These are phyloP conservation scores for Drosophila vallismaia DNA, from an alignment of 2,888 invertebrate genomes.

Conservation along the genomic window DNA sequence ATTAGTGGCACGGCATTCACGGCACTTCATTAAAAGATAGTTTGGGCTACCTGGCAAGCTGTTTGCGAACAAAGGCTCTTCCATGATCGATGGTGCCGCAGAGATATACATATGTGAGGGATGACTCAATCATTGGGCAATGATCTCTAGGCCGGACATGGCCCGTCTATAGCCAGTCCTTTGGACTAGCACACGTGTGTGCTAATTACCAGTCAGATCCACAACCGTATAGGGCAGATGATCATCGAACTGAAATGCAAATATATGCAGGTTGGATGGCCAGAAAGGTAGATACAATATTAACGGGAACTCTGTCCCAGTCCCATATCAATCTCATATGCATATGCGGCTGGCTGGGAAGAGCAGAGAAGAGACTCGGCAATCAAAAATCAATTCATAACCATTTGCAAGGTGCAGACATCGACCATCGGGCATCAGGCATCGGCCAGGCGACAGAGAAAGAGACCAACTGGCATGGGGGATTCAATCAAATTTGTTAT, in stretches of 20 bases:
- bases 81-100: slow-evolving; percentile 40
- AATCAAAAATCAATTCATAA: slow-evolving; percentile 83
- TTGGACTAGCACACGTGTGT: slow-evolving; percentile 49
- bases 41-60: slow-evolving; percentile 56
- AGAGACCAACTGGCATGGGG: background rate
- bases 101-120: slow-evolving; percentile 39
- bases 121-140: slow-evolving; percentile 72
- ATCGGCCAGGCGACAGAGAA: slow-evolving; percentile 44
- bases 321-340: slow-evolving; percentile 44
- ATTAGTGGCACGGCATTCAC: slow-evolving; percentile 44
- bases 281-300: slow-evolving; percentile 7
- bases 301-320: slow-evolving; percentile 56
- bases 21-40: slow-evolving; percentile 73
- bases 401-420: slow-evolving; percentile 81
- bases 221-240: slow-evolving; percentile 1
- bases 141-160: slow-evolving; percentile 44
- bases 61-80: slow-evolving; percentile 26
- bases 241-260: slow-evolving; percentile 20
- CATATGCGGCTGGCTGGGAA: slow-evolving; percentile 47
- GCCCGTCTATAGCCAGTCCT: slow-evolving; percentile 1
- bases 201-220: slow-evolving; percentile 56
- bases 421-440: slow-evolving; percentile 65
- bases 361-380: slow-evolving; percentile 45
- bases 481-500: slow-evolving; percentile 81
- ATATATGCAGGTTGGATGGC: slow-evolving; percentile 18